phyloP scores from a whole-genome alignment of 1,140 invertebrate species.

The Telenomus remus region DNA sequence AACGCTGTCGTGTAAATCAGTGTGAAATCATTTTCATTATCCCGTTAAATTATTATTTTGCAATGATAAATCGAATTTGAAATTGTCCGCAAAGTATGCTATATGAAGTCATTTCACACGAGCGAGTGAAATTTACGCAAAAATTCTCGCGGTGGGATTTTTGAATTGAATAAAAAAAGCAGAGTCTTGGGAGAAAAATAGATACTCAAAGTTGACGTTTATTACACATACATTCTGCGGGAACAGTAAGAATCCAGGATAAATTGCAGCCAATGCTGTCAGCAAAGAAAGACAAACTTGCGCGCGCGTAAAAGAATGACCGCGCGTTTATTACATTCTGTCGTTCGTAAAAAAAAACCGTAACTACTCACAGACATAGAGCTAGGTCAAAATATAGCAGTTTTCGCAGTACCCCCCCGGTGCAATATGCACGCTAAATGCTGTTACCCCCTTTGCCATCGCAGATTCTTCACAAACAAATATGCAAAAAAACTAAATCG shows the following conservation, averaged over 20 bases:
- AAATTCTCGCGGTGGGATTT: conserved; percentile 16
- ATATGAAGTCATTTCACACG: too few relatives aligned
- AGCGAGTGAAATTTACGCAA: too few relatives aligned
- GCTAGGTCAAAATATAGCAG: conserved; percentile 8
- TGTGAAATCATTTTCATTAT: too few relatives aligned
- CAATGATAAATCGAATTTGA: too few relatives aligned
- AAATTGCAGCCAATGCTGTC: conserved; percentile 45
- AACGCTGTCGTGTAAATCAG: too few relatives aligned
- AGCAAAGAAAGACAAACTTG: conserved; percentile 46
- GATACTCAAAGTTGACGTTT: conserved; percentile 39
- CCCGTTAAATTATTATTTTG: too few relatives aligned
- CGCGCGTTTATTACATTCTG: conserved; percentile 43
- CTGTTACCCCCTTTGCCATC: too few relatives aligned
- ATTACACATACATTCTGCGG: conserved; percentile 48
- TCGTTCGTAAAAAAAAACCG: conserved; percentile 28
- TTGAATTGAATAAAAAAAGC: conserved; percentile 33
- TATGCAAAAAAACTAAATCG: too few relatives aligned
- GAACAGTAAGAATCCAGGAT: conserved; percentile 39
- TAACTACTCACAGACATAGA: conserved; percentile 15
- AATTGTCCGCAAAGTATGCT: too few relatives aligned
- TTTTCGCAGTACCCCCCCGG: conserved; percentile 1
- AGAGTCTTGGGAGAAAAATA: conserved; percentile 24
- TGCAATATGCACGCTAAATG: background rate
- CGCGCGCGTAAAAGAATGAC: conserved; percentile 39
- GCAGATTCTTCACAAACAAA: too few relatives aligned